Conservation (phyloP, 1,140 invertebrate species). For the Thaumatotibia leucotreta region DNA sequence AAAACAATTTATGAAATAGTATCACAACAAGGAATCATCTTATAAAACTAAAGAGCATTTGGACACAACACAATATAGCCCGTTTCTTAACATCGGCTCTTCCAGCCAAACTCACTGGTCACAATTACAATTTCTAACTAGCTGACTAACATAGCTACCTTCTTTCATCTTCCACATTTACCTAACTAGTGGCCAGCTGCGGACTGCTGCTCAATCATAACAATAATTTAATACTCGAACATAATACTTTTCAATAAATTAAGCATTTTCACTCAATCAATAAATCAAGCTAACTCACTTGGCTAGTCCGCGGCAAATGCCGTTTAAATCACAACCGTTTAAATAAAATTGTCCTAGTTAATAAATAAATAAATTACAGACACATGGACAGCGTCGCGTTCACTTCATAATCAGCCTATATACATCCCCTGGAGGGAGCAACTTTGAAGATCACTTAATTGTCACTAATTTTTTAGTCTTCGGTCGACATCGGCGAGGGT, state of each 20-base stretch:
- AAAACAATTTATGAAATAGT: neutral
- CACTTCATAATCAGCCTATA: neutral
- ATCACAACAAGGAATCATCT: neutral
- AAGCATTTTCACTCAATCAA: neutral
- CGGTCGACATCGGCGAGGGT: slow-evolving; percentile 15
- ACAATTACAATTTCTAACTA: neutral
- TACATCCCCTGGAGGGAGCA: neutral
- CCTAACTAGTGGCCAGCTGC: neutral
- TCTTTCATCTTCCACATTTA: neutral
- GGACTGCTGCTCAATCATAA: neutral
- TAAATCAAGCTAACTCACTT: neutral
- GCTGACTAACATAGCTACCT: neutral
- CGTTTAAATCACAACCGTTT: neutral
- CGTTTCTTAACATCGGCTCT: too few species aligned
- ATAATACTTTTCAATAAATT: neutral
- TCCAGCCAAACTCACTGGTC: neutral
- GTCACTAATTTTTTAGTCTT: neutral
- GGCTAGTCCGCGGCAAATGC: neutral
- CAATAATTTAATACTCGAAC: neutral
- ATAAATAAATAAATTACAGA: slow-evolving; percentile 16
- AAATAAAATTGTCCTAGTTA: slow-evolving; percentile 2
- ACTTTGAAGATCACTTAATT: neutral
- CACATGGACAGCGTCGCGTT: neutral
- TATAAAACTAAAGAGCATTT: neutral
- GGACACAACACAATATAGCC: neutral